These are phyloP conservation scores for Amphipoea lucens DNA, from an alignment of 2,888 invertebrate genomes.

Conservation along the genomic window DNA sequence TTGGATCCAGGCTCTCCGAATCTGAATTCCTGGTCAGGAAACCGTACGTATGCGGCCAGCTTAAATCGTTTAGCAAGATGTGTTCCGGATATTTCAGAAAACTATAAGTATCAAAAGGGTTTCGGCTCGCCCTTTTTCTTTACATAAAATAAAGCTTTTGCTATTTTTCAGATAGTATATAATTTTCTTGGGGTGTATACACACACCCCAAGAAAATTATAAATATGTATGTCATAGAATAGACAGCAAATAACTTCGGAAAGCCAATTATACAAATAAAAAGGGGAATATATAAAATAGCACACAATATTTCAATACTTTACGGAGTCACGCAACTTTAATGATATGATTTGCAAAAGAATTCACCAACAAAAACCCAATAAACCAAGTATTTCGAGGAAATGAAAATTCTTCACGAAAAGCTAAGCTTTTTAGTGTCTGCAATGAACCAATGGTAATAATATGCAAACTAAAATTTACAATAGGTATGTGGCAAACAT, in stretches of 20 bases:
- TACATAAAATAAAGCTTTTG: too few species aligned
- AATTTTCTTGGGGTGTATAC: too few species aligned
- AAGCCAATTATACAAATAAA: neutral
- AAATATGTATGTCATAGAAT: neutral
- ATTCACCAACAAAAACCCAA: neutral
- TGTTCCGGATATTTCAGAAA: too few species aligned
- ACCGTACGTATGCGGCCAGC: too few species aligned
- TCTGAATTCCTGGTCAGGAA: too few species aligned
- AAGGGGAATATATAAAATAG: neutral
- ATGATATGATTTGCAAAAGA: slow-evolving; percentile 3
- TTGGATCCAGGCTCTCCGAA: too few species aligned
- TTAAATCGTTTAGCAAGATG: neutral
- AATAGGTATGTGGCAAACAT: neutral
- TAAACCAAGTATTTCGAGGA: neutral
- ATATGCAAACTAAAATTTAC: neutral
- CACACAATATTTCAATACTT: slow-evolving; percentile 21
- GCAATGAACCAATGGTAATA: neutral
- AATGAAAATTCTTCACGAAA: slow-evolving; percentile 22
- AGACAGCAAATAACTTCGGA: neutral
- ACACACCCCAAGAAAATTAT: neutral
- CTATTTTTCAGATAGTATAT: neutral
- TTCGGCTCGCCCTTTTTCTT: too few species aligned
- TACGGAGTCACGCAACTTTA: slow-evolving; percentile 36
- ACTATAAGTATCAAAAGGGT: too few species aligned
- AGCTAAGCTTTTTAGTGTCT: neutral